phyloP scores from a whole-genome alignment of 2,113 vertebrate genomes.

The Tretioscincus oriximinensis region DNA sequence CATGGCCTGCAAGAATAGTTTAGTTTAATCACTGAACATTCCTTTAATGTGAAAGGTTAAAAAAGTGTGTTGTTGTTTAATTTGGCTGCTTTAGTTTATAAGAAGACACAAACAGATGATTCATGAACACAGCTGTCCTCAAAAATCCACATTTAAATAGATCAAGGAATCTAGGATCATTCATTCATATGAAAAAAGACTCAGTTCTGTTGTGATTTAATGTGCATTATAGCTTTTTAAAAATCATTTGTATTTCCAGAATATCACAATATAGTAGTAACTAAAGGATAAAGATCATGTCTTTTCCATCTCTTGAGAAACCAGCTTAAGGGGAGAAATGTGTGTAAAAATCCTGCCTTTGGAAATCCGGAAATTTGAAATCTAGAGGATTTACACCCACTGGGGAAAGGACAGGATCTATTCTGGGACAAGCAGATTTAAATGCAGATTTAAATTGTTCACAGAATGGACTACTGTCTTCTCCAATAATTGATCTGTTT shows the following conservation, averaged over 20 bases:
- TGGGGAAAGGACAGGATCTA: neutral
- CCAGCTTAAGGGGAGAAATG: neutral
- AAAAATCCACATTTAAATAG: neutral
- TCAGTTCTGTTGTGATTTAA: neutral
- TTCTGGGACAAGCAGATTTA: neutral
- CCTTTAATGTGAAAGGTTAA: neutral
- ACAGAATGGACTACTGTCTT: neutral
- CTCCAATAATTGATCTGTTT: conserved; percentile 1
- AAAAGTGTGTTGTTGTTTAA: neutral
- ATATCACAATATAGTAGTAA: neutral
- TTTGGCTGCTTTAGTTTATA: neutral
- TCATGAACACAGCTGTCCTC: neutral
- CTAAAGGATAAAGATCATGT: neutral
- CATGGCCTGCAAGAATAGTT: neutral
- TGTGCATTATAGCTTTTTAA: neutral
- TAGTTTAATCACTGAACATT: neutral
- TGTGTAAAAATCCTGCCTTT: neutral
- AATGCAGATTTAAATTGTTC: neutral
- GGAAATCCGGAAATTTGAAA: neutral
- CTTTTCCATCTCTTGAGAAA: neutral
- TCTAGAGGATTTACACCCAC: no score
- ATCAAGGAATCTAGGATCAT: neutral
- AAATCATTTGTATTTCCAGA: neutral
- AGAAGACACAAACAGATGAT: neutral
- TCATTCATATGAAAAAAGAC: neutral